Conservation (phyloP, 30 jellyfish, hydroid and myxozoan species). For the Morbakka virulenta region DNA sequence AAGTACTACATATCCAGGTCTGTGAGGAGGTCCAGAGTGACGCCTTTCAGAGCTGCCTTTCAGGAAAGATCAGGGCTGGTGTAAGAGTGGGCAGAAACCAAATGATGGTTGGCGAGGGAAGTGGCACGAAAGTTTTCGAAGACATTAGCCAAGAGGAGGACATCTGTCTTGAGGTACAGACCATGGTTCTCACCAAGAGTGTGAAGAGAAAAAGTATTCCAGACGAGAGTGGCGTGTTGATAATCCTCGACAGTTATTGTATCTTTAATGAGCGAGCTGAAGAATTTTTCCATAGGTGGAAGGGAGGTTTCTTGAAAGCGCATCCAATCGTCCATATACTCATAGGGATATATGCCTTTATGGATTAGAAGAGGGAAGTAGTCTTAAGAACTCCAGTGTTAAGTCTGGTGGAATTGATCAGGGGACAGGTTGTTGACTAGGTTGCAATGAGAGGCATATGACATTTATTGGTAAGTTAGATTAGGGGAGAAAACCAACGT, state of each 20-base stretch:
- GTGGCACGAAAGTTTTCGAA: background rate
- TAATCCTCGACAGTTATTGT: conserved; percentile 13
- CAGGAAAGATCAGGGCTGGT: conserved; percentile 25
- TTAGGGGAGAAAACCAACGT: too few relatives aligned
- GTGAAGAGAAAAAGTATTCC: background rate
- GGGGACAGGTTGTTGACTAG: background rate
- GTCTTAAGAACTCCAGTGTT: background rate
- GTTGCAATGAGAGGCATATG: background rate
- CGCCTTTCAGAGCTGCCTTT: background rate
- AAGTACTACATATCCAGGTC: background rate
- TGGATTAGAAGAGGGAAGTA: background rate
- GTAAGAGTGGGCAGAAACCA: conserved; percentile 8
- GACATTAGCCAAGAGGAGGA: conserved; percentile 5
- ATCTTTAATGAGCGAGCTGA: conserved; percentile 12
- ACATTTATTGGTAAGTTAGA: too few relatives aligned
- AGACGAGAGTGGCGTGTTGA: conserved; percentile 1
- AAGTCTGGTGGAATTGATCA: background rate
- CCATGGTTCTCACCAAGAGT: conserved; percentile 8
- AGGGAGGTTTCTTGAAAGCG: conserved; percentile 15
- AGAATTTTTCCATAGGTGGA: conserved; percentile 8
- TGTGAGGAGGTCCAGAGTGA: background rate
- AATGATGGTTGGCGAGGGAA: background rate
- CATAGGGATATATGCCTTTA: conserved; percentile 56
- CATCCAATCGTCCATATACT: conserved; percentile 19
- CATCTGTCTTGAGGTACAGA: background rate